These are phyloP conservation scores for Antedon mediterranea DNA, from an alignment of 53 echinoderm and acorn worm species.

Conservation along the genomic window DNA sequence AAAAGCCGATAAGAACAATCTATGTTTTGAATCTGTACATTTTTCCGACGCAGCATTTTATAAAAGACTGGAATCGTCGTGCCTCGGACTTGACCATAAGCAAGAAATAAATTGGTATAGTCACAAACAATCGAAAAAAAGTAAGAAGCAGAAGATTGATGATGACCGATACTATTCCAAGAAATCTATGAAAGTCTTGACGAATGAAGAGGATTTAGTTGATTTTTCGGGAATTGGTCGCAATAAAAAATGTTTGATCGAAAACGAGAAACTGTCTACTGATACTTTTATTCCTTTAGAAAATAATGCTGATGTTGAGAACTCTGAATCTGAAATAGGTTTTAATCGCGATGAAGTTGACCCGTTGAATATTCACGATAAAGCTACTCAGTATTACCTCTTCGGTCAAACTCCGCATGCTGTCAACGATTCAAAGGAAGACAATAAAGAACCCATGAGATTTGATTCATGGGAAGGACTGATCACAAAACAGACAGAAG, in stretches of 20 bases:
- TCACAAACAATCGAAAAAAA: slow-evolving; percentile 23
- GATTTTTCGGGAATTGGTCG: neutral
- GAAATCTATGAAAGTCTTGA: neutral
- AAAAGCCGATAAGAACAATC: slow-evolving; percentile 59
- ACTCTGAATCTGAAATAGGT: neutral
- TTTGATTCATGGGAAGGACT: neutral
- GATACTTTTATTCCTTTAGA: neutral
- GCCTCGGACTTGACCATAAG: slow-evolving; percentile 43
- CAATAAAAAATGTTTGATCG: neutral
- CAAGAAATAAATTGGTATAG: slow-evolving; percentile 34
- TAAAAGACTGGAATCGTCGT: slow-evolving; percentile 45
- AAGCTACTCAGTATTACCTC: slow-evolving; percentile 24
- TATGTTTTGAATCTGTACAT: slow-evolving; percentile 68
- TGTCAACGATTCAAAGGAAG: neutral
- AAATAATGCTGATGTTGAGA: neutral
- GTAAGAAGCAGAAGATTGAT: slow-evolving; percentile 19
- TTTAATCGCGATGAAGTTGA: slow-evolving; percentile 21
- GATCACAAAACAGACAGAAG: slow-evolving; percentile 22
- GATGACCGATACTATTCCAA: slow-evolving; percentile 35
- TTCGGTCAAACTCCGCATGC: neutral
- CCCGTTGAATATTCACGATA: slow-evolving; percentile 50
- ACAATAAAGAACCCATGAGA: neutral
- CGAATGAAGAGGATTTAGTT: neutral
- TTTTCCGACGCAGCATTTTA: slow-evolving; percentile 68
- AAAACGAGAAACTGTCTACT: neutral